Base-by-base conservation (phyloP, 2,888 invertebrate species). In the Chalcis sispes region DNA sequence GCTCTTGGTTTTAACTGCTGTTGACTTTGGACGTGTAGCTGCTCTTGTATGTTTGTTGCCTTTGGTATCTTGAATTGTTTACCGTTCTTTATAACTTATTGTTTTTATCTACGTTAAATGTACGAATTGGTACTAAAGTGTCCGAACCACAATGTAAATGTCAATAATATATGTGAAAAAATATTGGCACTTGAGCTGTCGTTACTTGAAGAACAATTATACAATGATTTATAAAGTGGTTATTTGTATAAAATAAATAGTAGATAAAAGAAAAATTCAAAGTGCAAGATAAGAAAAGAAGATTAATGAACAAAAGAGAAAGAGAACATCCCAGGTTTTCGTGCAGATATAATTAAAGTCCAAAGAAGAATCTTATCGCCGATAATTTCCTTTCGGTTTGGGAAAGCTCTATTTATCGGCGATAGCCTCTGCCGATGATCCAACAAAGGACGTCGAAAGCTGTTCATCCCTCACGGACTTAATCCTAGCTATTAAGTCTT, bases 381-480 rank as follows among this genome's bases (percentile, higher is more conserved):
- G 65, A 20, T 46, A 32, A 46, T 13, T 50, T 23, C 8, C 5
- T 13, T 50, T 23, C 8, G 32, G 32, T 8, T n/a, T n/a, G 10
- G 5, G 36, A 18, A 50, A 27, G 61, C 71, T 52, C 18, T 25
- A 50, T 40, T 66, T 65, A 72, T 72, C 65, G 23, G n/a, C 23
- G 50, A 52, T 54, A 23, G 3, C n/a, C 40, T 3, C 13, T 78
- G 75, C 72, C 81, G 80, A 83, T 85, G 86, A 86, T 86, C 84
- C 84, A 75, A 62, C 74, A 77, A 79, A 82, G 81, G 82, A 77
- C 80, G 80, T 73, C 79, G 52, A 27, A 42, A 67, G 62, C 62
- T 76, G 77, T 80, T 78, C 86, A 86, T 87, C 86, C 85, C 84
- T 87, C 86, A 85, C 83, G 72, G 27, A 25, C 80, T 82, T 87